Base-by-base conservation (phyloP, 1,140 invertebrate genomes). In the Agrypnia vestita region DNA sequence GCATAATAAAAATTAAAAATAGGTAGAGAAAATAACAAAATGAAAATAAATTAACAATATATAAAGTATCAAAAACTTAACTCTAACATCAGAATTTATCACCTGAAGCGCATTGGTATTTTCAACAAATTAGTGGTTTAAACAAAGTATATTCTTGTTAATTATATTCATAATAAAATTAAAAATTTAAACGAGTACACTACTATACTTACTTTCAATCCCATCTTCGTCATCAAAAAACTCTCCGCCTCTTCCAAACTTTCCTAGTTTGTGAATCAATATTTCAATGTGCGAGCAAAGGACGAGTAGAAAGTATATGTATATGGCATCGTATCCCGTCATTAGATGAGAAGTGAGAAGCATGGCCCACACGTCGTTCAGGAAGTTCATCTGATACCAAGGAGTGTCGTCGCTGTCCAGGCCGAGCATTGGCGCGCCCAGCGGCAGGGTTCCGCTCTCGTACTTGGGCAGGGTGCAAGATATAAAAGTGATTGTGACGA, bases 271-370 rank as follows among this genome's bases (percentile, higher is more conserved):
- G 3, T 43, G 0, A 19, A 44, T 12, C 21, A 81, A 15, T 13
- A 81, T 69, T 51, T 81, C 80, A 15, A 78, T 78, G 4, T 74
- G 13, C 10, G 76, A 69, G 15, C 80, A 81, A 7, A 78, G 44
- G 19, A 62, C 64, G 12, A 81, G 53, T 8, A 81, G 17, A 21
- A 74, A 69, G 67, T 81, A 78, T 8, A 81, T 46, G 47, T 44
- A 69, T 19, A 81, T 17, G 8, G 51, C 10, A 19, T 64, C 59
- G 43, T 64, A 78, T 25, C 76, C 80, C 10, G 25, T 46, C 35
- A 81, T 21, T 13, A 25, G 7, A 19, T 56, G 6, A 4, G 44
- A 43, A 0, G 62, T 55, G 0, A 78, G 11, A 1, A 49, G 9
- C 55, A 81, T 69, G 10, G 59, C 49, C 19, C 12, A 64, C 12